phyloP scores from a whole-genome alignment of 1,140 invertebrate species.

The Tetramorium simillimum region DNA sequence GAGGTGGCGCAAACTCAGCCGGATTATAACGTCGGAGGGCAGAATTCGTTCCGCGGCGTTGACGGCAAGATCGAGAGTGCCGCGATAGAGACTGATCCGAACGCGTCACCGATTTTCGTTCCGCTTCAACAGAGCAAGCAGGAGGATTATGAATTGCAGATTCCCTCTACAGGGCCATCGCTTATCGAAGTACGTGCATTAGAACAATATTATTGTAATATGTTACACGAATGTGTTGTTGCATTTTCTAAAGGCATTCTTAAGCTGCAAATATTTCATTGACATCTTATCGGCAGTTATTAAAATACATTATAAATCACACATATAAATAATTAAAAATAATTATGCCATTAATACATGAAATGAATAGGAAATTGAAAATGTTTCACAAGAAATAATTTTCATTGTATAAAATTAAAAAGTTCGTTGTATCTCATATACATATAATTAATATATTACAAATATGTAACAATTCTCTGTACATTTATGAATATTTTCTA shows the following conservation, averaged over 20 bases:
- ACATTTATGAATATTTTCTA: not conserved
- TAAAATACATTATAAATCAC: not conserved
- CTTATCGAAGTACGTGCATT: slow-evolving; percentile 70
- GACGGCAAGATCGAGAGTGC: slow-evolving; percentile 58
- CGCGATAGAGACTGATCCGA: slow-evolving; percentile 38
- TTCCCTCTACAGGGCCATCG: slow-evolving; percentile 55
- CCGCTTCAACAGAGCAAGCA: slow-evolving; percentile 74
- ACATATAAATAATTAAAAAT: not conserved
- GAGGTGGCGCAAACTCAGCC: slow-evolving; percentile 54
- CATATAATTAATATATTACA: not conserved
- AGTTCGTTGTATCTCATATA: not conserved
- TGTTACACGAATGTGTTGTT: not conserved
- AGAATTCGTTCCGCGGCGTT: slow-evolving; percentile 43
- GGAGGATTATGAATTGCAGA: slow-evolving; percentile 68
- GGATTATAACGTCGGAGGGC: slow-evolving; percentile 45
- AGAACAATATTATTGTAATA: not conserved
- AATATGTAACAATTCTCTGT: not conserved
- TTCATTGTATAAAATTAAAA: not conserved
- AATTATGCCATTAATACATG: not conserved
- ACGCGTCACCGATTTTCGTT: slow-evolving; percentile 68
- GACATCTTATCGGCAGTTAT: not conserved
- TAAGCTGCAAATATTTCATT: not conserved
- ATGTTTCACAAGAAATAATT: not conserved
- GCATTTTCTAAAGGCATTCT: not conserved
- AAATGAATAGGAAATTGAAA: not conserved